Evolutionary conservation across 2,888 invertebrate genomes (phyloP).

Genomic region (Acanthosoma haemorrhoidale): DNA sequence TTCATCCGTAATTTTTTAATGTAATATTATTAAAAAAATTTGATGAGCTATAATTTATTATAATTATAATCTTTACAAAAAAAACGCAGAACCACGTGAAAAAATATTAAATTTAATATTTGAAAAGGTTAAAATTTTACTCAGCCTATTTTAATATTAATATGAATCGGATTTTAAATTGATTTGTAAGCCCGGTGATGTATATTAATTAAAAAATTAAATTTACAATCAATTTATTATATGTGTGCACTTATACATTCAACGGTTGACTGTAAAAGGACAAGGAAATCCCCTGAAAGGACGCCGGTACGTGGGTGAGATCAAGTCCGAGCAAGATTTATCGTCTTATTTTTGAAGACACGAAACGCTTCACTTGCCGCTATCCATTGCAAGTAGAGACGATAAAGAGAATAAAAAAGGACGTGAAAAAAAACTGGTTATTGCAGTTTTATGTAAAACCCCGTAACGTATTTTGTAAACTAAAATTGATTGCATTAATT

Average conservation of each 20-base stretch:
- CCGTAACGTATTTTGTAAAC: background rate
- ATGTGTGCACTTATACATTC: background rate
- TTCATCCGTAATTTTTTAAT: too few relatives aligned
- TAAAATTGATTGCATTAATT: conserved; percentile 5
- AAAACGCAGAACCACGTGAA: too few relatives aligned
- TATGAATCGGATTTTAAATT: too few relatives aligned
- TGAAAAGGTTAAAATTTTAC: too few relatives aligned
- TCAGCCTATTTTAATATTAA: too few relatives aligned
- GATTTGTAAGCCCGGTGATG: background rate
- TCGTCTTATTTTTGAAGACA: conserved; percentile 2
- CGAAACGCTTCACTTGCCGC: background rate
- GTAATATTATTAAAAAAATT: too few relatives aligned
- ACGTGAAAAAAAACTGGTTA: background rate
- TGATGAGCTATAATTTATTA: too few relatives aligned
- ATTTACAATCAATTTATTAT: background rate
- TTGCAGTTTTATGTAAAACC: background rate
- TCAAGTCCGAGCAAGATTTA: background rate
- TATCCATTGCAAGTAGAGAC: background rate
- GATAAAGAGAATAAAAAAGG: background rate
- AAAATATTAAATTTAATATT: too few relatives aligned
- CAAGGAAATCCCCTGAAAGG: too few relatives aligned
- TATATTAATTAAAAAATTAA: background rate
- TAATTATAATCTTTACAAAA: too few relatives aligned
- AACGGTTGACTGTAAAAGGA: background rate
- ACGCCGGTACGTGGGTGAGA: too few relatives aligned